phyloP scores from a whole-genome alignment of 2,113 vertebrate species.

The Melanerpes aurifrons region DNA sequence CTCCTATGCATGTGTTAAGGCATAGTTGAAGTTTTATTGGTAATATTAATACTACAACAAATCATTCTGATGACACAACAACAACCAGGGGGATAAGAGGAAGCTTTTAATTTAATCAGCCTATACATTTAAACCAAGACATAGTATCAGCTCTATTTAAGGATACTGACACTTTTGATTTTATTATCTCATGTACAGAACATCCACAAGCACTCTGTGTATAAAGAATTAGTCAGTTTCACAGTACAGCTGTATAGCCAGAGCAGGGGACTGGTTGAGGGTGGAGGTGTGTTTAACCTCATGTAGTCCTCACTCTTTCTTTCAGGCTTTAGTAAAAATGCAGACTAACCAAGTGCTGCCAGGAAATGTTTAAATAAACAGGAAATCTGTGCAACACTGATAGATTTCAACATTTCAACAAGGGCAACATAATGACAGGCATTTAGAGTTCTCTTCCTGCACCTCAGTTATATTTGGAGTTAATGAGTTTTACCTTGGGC shows the following conservation, averaged over 20 bases:
- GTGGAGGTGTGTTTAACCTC: not conserved
- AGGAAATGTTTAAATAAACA: conserved; percentile 78
- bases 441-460: conserved; percentile 62
- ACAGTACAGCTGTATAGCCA: not conserved
- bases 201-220: not conserved
- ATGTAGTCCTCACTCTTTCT: not conserved
- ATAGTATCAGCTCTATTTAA: not conserved
- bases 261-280: not conserved
- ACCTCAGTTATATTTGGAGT: conserved; percentile 62
- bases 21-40: not conserved
- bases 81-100: not conserved
- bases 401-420: conserved; percentile 72
- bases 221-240: not conserved
- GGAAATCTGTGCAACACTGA: conserved; percentile 77
- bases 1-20: not conserved
- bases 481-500: conserved; percentile 68
- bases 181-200: not conserved
- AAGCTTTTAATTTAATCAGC: not conserved
- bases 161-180: not conserved
- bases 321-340: conserved; percentile 55
- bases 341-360: conserved; percentile 66
- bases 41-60: not conserved
- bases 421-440: conserved; percentile 58
- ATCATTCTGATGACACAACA: not conserved
- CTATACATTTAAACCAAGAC: not conserved